Evolutionary conservation across 2,797 vertebrate species (phyloP).

Genomic region (Semotilus atromaculatus): DNA sequence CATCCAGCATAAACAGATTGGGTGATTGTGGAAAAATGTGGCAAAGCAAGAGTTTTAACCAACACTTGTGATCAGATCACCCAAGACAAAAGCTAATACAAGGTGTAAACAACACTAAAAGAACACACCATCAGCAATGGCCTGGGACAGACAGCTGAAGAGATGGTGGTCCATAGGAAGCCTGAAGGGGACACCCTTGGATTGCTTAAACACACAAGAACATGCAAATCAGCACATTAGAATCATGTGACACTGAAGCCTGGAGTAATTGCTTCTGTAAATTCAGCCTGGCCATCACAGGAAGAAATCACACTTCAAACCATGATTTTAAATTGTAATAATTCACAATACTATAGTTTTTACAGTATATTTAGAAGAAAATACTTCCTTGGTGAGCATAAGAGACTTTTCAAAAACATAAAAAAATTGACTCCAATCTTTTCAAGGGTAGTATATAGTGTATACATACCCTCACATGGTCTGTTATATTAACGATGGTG

Average conservation of each 20-base stretch:
- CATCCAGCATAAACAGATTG: not conserved
- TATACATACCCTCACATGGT: constrained; percentile 82
- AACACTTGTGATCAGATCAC: not conserved
- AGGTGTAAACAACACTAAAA: not conserved
- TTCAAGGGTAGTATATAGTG: no score
- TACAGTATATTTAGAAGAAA: not conserved
- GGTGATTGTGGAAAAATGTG: not conserved
- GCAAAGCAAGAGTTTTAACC: not conserved
- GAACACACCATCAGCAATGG: constrained; percentile 80
- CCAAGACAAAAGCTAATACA: not conserved
- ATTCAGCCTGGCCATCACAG: not conserved
- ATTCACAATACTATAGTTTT: not conserved
- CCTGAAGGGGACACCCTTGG: constrained; percentile 83
- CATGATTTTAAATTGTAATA: not conserved
- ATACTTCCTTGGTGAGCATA: not conserved
- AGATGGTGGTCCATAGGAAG: constrained; percentile 87
- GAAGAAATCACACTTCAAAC: not conserved
- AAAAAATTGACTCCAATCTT: not conserved
- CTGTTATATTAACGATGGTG: constrained; percentile 86
- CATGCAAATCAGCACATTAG: not conserved
- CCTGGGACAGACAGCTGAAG: constrained; percentile 82
- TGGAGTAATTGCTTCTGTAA: not conserved
- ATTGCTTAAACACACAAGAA: constrained; percentile 70
- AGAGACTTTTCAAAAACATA: not conserved
- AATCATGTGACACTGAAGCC: not conserved